phyloP scores from a whole-genome alignment of 2,888 invertebrate genomes.

The Myathropa florea region DNA sequence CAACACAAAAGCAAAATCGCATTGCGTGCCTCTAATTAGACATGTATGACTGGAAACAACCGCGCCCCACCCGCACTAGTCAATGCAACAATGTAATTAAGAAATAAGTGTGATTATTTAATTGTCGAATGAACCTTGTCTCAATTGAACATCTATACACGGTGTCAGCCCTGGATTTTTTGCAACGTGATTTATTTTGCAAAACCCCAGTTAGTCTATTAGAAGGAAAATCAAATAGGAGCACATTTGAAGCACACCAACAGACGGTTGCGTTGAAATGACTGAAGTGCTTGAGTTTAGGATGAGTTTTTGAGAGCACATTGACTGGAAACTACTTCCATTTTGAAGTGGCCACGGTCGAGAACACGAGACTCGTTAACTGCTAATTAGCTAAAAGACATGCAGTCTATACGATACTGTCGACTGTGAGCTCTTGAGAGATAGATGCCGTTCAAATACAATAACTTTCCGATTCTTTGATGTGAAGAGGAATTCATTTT shows the following conservation, averaged over 20 bases:
- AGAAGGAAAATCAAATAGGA: not conserved
- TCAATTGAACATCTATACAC: not conserved
- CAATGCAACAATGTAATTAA: slow-evolving; percentile 3
- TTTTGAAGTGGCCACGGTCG: not conserved
- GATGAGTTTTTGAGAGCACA: not conserved
- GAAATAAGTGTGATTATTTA: slow-evolving; percentile 19
- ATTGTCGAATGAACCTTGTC: not conserved
- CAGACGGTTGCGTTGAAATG: too few species aligned
- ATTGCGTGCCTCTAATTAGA: slow-evolving; percentile 16
- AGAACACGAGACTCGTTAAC: not conserved
- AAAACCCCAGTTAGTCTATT: too few species aligned
- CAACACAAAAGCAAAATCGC: not conserved
- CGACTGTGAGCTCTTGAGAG: not conserved
- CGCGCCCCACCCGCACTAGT: not conserved
- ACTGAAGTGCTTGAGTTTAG: not conserved
- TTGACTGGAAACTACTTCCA: not conserved
- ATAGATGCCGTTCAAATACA: not conserved
- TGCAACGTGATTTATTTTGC: too few species aligned
- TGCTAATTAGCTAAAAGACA: not conserved
- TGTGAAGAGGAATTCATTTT: not conserved
- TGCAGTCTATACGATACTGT: not conserved
- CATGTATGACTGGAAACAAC: not conserved
- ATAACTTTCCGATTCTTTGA: not conserved
- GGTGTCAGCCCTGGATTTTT: not conserved
- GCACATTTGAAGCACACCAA: too few species aligned